Conservation (phyloP, 2,113 vertebrate species). For the Gallinago jamesoni region DNA sequence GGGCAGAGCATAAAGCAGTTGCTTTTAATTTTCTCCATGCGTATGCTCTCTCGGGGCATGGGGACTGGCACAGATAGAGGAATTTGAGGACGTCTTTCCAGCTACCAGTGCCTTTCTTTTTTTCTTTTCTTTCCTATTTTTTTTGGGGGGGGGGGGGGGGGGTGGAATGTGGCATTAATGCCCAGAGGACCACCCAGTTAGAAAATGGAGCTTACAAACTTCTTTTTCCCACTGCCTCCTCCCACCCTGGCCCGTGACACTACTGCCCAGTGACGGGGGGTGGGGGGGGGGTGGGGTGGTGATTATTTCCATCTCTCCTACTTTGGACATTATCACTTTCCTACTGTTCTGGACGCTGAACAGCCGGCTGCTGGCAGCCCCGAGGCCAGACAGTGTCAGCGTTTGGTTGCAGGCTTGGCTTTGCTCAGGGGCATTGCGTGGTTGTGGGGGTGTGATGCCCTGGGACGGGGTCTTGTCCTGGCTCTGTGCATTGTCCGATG, state of each 20-base stretch:
- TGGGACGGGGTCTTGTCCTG: background rate
- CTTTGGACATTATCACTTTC: background rate
- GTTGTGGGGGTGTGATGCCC: background rate
- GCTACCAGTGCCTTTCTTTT: background rate
- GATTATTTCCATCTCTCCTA: background rate
- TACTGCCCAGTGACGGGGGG: background rate
- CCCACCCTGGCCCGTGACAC: accelerated
- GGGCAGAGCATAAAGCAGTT: slow-evolving; percentile 18
- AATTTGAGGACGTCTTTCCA: slow-evolving; percentile 29
- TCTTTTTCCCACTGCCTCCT: slow-evolving; percentile 33
- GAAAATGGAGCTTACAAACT: background rate
- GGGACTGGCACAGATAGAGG: slow-evolving; percentile 62
- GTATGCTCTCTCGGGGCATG: background rate
- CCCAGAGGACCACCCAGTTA: slow-evolving; percentile 54
- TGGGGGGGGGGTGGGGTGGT: background rate
- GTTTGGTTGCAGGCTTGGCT: background rate
- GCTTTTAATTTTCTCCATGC: slow-evolving; percentile 53
- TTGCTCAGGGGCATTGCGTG: background rate
- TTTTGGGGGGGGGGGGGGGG: background rate
- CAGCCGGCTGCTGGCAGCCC: background rate
- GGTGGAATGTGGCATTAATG: background rate
- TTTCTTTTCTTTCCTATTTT: accelerated
- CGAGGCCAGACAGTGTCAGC: background rate
- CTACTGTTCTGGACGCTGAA: background rate
- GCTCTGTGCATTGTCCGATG: background rate